Evolutionary conservation across 23 tunicate species (phyloP).

Genomic region (Ciona savignyi): DNA sequence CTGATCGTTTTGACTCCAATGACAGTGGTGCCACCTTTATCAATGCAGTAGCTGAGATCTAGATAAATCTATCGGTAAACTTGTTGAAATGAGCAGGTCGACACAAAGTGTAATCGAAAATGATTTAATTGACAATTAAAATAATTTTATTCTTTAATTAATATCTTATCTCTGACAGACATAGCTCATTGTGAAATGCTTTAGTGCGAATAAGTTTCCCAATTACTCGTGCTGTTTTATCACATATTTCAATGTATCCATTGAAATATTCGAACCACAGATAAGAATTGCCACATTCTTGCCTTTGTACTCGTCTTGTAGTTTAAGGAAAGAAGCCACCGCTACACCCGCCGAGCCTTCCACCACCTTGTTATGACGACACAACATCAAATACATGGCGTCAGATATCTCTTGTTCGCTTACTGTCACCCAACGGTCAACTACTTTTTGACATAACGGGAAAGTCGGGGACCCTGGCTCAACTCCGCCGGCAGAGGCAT

Average conservation of each 20-base stretch:
- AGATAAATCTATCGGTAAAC: too few species aligned
- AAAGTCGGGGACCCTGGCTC: conserved; percentile 61
- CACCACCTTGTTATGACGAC: conserved; percentile 61
- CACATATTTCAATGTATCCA: conserved; percentile 9
- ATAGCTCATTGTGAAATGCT: too few species aligned
- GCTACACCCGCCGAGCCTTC: conserved; percentile 98
- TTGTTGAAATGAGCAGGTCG: too few species aligned
- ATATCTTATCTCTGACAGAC: too few species aligned
- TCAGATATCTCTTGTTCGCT: conserved; percentile 72
- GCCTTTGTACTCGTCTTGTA: conserved; percentile 35
- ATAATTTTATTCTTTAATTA: too few species aligned
- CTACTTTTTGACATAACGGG: conserved; percentile 40
- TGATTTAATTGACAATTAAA: too few species aligned
- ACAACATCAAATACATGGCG: conserved; percentile 60
- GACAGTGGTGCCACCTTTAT: too few species aligned
- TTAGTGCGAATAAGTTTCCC: too few species aligned
- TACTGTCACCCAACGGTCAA: conserved; percentile 85
- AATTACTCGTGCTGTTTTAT: neutral
- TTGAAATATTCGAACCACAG: conserved; percentile 72
- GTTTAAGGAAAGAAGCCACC: conserved; percentile 63
- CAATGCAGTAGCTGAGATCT: too few species aligned
- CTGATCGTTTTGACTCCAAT: too few species aligned
- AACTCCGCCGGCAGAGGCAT: conserved; percentile 88
- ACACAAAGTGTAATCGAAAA: too few species aligned
- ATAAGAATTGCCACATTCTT: conserved; percentile 74